Percentiles rank a stretch among this genome's conserved stretches.
Conservation (phyloP, 1,140 invertebrate genomes). For the Hestina assimilis region DNA sequence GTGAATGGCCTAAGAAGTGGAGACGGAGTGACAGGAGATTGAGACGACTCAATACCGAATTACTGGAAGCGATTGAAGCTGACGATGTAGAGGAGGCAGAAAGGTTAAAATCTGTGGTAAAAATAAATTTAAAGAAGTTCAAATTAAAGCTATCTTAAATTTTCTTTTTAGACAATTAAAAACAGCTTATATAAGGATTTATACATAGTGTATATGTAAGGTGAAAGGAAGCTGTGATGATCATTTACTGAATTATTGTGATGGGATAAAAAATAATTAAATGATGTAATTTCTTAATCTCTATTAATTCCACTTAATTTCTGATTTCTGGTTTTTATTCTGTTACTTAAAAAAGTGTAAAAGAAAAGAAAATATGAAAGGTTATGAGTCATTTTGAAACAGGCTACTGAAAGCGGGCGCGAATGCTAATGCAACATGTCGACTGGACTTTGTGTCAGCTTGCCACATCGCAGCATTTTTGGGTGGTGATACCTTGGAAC, state of each 20-base stretch:
- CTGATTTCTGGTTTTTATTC: too few species aligned
- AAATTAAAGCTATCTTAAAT: too few species aligned
- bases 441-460: conserved; percentile 61
- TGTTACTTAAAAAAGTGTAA: too few species aligned
- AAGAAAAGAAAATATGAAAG: too few species aligned
- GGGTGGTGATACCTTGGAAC: conserved; percentile 50
- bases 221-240: neutral
- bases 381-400: too few species aligned
- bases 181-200: too few species aligned
- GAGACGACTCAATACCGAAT: conserved; percentile 70
- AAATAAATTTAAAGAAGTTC: too few species aligned
- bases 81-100: conserved; percentile 60
- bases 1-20: conserved; percentile 45
- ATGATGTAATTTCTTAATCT: too few species aligned
- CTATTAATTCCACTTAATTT: too few species aligned
- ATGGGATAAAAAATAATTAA: too few species aligned
- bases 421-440: conserved; percentile 73
- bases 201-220: neutral
- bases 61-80: conserved; percentile 62
- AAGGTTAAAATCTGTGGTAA: conserved; percentile 55
- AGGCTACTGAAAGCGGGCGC: conserved; percentile 71
- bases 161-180: too few species aligned
- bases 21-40: conserved; percentile 57
- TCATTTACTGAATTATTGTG: too few species aligned
- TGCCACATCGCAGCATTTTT: conserved; percentile 66